Conservation (phyloP, 1,140 invertebrate species). For the Heterodera carotae region DNA sequence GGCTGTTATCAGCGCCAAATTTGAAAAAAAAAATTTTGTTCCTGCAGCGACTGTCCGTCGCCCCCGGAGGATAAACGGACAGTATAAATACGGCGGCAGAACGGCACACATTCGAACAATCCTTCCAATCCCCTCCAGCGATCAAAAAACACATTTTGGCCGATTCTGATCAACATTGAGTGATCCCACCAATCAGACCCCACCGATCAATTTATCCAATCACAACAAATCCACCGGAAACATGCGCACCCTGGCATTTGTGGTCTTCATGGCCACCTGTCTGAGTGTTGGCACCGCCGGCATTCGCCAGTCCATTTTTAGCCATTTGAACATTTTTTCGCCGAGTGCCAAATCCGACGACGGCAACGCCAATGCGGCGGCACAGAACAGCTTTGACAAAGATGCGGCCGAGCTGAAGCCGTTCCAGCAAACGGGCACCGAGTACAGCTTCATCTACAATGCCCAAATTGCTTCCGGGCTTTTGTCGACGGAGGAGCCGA, state of each 20-base stretch:
- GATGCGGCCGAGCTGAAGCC: constrained; percentile 13
- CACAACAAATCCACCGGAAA: not conserved
- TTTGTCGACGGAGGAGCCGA: not conserved
- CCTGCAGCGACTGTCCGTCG: not conserved
- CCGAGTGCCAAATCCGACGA: not conserved
- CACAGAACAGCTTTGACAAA: constrained; percentile 1
- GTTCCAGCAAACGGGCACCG: constrained; percentile 29
- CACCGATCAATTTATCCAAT: not conserved
- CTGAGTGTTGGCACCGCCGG: not conserved
- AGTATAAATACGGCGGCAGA: not conserved
- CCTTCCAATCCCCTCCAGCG: not conserved
- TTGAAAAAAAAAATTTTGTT: not conserved
- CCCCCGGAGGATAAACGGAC: not conserved
- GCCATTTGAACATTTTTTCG: too few relatives aligned
- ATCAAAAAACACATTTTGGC: too few relatives aligned
- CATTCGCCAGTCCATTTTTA: not conserved
- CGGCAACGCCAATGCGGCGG: too few relatives aligned
- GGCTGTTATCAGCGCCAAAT: not conserved
- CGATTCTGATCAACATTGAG: not conserved
- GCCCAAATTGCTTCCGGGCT: constrained; percentile 36
- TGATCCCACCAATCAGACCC: not conserved
- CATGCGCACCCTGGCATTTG: not conserved
- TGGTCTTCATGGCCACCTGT: not conserved
- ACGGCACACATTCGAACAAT: not conserved
- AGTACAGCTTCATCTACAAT: constrained; percentile 34